Evolutionary conservation across 2,797 vertebrate genomes (phyloP).

Genomic region (Ambastaia sidthimunki): DNA sequence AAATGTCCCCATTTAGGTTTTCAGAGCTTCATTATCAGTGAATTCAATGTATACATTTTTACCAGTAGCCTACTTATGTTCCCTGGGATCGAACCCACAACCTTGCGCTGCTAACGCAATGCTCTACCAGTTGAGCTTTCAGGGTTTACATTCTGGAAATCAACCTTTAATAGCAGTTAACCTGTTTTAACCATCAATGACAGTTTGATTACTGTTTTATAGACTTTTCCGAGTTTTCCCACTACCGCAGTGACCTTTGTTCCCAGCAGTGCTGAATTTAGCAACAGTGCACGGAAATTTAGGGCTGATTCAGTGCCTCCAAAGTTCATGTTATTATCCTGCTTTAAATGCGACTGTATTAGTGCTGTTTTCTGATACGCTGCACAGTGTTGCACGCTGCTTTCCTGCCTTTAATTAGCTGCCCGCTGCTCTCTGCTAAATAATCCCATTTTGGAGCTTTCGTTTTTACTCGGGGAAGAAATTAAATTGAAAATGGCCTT

Average conservation of each 20-base stretch:
- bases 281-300: constrained; percentile 15
- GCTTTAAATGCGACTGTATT: constrained; percentile 5
- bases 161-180: constrained; percentile 33
- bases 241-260: constrained; percentile 36
- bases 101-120: no score
- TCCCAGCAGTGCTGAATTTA: constrained; percentile 11
- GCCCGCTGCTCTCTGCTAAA: constrained; percentile 4
- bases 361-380: constrained; percentile 15
- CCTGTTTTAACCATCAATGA: constrained; percentile 36
- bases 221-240: not conserved
- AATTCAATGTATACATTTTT: no score
- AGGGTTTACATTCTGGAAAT: constrained; percentile 22
- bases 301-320: constrained; percentile 19
- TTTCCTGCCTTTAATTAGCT: constrained; percentile 51
- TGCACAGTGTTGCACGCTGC: not conserved
- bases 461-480: constrained; percentile 35
- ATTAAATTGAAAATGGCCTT: constrained; percentile 39
- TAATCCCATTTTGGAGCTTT: constrained; percentile 33
- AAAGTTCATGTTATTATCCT: constrained; percentile 30
- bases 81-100: no score
- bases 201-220: constrained; percentile 28
- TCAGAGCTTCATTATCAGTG: no score
- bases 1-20: no score
- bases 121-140: no score
- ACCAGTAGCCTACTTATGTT: no score